A percentile compares a stretch with the other conserved stretches of the same genome.
These are phyloP conservation scores for Donacobius atricapilla DNA, from an alignment of 2,113 vertebrate genomes.

Conservation along the genomic window DNA sequence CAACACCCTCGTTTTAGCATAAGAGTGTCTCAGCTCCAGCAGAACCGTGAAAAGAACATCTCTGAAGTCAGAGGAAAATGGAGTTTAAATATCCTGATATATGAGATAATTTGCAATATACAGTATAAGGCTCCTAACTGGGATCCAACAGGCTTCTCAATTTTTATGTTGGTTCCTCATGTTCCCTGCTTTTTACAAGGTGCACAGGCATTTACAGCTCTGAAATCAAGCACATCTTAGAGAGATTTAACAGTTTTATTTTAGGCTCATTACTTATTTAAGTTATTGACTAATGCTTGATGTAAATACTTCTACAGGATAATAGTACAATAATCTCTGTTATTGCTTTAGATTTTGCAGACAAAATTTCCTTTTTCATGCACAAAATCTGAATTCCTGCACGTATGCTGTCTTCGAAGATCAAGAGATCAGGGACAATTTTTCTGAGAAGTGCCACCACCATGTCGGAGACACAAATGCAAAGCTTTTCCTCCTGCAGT, in stretches of 20 bases:
- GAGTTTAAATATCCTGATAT: background rate
- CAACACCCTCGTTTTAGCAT: background rate
- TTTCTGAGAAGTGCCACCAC: background rate
- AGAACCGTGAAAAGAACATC: background rate
- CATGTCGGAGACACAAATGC: background rate
- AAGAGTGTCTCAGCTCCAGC: background rate
- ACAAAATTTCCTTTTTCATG: background rate
- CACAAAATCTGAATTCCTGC: background rate
- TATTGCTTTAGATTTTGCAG: background rate
- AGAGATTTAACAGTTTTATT: conserved; percentile 37
- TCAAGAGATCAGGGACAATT: background rate
- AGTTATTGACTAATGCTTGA: background rate
- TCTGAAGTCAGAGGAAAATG: background rate
- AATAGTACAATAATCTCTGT: no score
- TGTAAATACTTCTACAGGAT: conserved; percentile 11
- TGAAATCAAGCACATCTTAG: background rate
- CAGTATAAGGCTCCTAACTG: background rate
- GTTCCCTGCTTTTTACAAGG: background rate
- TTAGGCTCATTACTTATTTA: conserved; percentile 33
- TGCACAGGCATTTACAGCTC: background rate
- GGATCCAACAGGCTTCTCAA: background rate
- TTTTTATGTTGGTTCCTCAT: background rate
- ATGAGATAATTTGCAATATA: background rate
- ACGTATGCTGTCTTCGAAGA: background rate
- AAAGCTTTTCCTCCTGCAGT: background rate